Percentiles rank a stretch among this genome's conserved stretches.
These are phyloP conservation scores for Arvicanthis niloticus DNA, from an alignment of 2,113 vertebrate species.

Conservation along the genomic window DNA sequence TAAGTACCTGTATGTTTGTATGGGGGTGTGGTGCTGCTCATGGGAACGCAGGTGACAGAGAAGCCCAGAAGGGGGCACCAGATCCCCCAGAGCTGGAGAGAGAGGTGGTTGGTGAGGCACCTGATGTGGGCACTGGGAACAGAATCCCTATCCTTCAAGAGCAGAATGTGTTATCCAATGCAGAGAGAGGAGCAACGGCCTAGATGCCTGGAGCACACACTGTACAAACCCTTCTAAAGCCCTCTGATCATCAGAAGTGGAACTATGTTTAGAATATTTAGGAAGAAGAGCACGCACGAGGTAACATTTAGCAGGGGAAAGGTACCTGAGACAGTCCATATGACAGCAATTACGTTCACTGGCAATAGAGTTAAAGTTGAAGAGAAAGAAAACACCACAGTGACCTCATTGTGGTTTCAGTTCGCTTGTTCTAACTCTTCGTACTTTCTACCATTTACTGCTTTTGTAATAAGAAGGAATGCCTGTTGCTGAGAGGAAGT, in stretches of 20 bases:
- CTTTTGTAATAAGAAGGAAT: constrained; percentile 24
- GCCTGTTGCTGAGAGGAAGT: neutral
- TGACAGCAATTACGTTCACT: neutral
- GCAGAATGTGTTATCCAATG: neutral
- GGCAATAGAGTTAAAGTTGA: constrained; percentile 19
- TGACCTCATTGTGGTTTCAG: neutral
- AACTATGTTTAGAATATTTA: neutral
- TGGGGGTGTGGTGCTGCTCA: neutral
- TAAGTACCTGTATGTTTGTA: neutral
- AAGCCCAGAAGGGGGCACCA: neutral
- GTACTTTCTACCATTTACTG: neutral
- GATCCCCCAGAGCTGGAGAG: neutral
- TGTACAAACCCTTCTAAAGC: neutral
- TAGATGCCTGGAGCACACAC: neutral
- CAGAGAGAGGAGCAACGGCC: neutral
- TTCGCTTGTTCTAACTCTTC: neutral
- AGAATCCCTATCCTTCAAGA: neutral
- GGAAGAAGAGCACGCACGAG: neutral
- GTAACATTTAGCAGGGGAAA: neutral
- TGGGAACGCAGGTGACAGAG: neutral
- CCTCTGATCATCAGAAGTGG: neutral
- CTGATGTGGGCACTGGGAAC: neutral
- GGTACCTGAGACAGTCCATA: neutral
- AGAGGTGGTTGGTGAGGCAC: neutral
- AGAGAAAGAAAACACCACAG: neutral